Evolutionary conservation across 2,797 vertebrate species (phyloP).

Genomic region (Poeciliopsis infans): DNA sequence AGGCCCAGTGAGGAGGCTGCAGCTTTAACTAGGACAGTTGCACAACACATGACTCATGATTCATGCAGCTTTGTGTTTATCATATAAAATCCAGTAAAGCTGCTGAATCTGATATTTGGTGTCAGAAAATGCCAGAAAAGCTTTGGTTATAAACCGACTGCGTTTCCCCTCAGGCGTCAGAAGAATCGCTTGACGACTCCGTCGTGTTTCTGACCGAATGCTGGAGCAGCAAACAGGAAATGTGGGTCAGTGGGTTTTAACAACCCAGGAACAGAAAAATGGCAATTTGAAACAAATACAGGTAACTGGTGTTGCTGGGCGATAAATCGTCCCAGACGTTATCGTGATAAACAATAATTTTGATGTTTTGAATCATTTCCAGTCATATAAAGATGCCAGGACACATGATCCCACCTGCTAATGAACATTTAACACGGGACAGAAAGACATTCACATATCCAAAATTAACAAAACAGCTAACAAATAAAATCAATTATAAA

Average conservation of each 20-base stretch:
- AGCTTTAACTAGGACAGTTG: background rate
- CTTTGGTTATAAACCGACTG: conserved; percentile 8
- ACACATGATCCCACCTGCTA: too few relatives aligned
- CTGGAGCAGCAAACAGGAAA: conserved; percentile 29
- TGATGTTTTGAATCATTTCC: too few relatives aligned
- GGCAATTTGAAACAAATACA: background rate
- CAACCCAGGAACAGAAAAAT: too few relatives aligned
- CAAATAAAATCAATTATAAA: too few relatives aligned
- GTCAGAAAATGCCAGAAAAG: background rate
- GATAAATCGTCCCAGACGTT: too few relatives aligned
- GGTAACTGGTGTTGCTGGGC: too few relatives aligned
- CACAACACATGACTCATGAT: background rate
- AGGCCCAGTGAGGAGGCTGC: background rate
- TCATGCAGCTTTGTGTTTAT: background rate
- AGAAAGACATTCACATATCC: too few relatives aligned
- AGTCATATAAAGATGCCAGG: too few relatives aligned
- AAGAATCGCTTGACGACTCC: conserved; percentile 57
- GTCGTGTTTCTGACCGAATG: conserved; percentile 55
- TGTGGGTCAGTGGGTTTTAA: conserved; percentile 1
- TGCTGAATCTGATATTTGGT: background rate
- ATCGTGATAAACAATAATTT: too few relatives aligned
- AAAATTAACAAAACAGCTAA: too few relatives aligned
- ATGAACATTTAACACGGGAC: too few relatives aligned
- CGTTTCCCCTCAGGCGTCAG: conserved; percentile 23
- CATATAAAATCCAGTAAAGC: background rate